Conservation (phyloP, 2,888 invertebrate species). For the Crepidodera aurea region DNA sequence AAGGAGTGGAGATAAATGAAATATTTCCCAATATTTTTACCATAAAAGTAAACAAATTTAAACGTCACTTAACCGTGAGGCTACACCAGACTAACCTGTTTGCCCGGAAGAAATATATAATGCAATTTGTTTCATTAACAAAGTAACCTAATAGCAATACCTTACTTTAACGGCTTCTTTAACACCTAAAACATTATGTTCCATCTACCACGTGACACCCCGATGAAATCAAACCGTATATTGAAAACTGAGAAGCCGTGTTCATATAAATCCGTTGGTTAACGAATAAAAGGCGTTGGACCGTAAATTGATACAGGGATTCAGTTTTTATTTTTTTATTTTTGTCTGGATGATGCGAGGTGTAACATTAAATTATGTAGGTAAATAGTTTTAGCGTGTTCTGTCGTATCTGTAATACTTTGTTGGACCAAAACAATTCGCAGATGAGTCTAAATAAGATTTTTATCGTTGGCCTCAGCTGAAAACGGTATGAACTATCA, state of each 20-base stretch:
- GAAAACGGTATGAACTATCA: too few relatives aligned
- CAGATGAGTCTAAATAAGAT: too few relatives aligned
- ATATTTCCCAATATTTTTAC: too few relatives aligned
- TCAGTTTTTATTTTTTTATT: neutral
- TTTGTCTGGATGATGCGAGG: neutral
- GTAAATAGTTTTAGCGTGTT: neutral
- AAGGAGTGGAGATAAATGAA: too few relatives aligned
- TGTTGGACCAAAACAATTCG: too few relatives aligned
- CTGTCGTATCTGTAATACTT: too few relatives aligned
- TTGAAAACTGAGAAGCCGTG: neutral
- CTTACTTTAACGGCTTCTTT: constrained; percentile 28
- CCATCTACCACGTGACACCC: constrained; percentile 27
- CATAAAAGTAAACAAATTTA: neutral
- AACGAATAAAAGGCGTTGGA: constrained; percentile 5
- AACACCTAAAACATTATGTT: constrained; percentile 32
- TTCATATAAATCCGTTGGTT: neutral
- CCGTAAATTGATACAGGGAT: constrained; percentile 1
- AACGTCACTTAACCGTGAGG: neutral
- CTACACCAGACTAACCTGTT: neutral
- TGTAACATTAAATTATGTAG: neutral
- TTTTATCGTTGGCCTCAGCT: too few relatives aligned
- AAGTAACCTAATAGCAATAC: constrained; percentile 14
- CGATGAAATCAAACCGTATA: constrained; percentile 8
- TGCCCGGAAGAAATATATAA: constrained; percentile 15
- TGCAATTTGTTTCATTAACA: constrained; percentile 19